Evolutionary conservation across 2,888 invertebrate genomes (phyloP), one percentile per base, ranked within the genome.

Genomic region (Brenthis ino): DNA sequence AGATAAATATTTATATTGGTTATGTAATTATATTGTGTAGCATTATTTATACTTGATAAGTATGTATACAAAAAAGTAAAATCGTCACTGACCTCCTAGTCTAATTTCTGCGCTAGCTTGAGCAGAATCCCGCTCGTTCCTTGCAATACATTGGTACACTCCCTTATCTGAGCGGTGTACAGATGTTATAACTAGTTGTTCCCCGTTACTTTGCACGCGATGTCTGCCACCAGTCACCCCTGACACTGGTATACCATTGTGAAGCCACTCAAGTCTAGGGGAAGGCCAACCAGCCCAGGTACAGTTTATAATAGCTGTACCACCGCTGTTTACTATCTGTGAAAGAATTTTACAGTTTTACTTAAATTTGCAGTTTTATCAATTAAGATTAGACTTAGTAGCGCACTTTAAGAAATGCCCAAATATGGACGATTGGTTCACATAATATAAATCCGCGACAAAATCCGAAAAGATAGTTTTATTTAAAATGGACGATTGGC

Each of bases 121-220:
- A 8, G 96, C 96, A 73, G 96, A 96, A 78, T 96, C 96, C 74
- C 95, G 93, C 79, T 96, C 96, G 79, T 96, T 96, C 80, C 95
- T 94, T 16, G 96, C 96, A 80, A 98, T 94, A 86, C 98, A 98
- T 86, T 98, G 98, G 89, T 98, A 98, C 90, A 97, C 96, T 50
- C 98, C 98, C 76, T 95, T 95, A 85, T 98, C 97, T 60, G 95
- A 95, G 57, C 97, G 93, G 55, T 95, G 95, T 43, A 98, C 96
- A 5, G 87, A 80, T 0, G 85, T 75, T 43, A 93, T 86, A 13
- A 88, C 76, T n/a, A 93, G 84, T 73, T 89, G 88, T 51, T 88
- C 91, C 1, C 91, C 92, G 48, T 81, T 80, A 72, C 74, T 82
- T 58, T 79, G 82, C 37, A 91, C 78, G 11, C 91, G 79, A 14